A percentile compares a stretch with the other conserved stretches of the same genome.
Evolutionary conservation across 1,140 invertebrate species (phyloP).

Genomic region (Aphidius gifuensis): DNA sequence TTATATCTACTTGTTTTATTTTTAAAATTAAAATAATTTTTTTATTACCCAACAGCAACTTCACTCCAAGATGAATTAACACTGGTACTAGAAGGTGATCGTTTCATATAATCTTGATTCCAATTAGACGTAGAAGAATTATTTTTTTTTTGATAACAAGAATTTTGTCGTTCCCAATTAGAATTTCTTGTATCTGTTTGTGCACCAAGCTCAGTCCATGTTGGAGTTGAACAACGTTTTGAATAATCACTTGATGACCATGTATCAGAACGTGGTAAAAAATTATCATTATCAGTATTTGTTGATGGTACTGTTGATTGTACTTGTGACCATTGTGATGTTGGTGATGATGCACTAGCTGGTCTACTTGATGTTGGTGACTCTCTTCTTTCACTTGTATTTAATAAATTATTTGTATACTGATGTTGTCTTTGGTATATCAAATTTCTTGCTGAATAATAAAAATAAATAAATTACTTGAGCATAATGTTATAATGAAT

Average conservation of each 20-base stretch:
- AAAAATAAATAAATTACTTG: not conserved
- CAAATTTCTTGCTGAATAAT: slow-evolving; percentile 31
- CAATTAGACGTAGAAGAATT: slow-evolving; percentile 39
- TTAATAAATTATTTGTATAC: slow-evolving; percentile 27
- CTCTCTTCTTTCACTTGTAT: slow-evolving; percentile 29
- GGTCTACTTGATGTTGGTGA: slow-evolving; percentile 38
- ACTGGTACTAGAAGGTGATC: slow-evolving; percentile 34
- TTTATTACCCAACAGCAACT: slow-evolving; percentile 35
- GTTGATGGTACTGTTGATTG: slow-evolving; percentile 26
- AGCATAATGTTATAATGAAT: not conserved
- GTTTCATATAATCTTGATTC: slow-evolving; percentile 41
- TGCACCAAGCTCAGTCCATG: slow-evolving; percentile 45
- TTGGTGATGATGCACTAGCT: slow-evolving; percentile 37
- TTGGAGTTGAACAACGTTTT: slow-evolving; percentile 40
- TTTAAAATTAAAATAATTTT: too few species aligned
- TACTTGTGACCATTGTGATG: slow-evolving; percentile 41
- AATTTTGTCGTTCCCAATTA: slow-evolving; percentile 42
- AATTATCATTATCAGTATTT: slow-evolving; percentile 19
- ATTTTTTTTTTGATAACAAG: slow-evolving; percentile 38
- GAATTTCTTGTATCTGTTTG: slow-evolving; percentile 40
- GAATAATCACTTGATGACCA: slow-evolving; percentile 35
- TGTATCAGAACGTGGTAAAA: slow-evolving; percentile 35
- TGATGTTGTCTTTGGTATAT: slow-evolving; percentile 39
- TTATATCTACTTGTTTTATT: too few species aligned
- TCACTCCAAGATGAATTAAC: slow-evolving; percentile 40